phyloP scores from a whole-genome alignment of 2,113 vertebrate genomes.

The Aramus guarauna region DNA sequence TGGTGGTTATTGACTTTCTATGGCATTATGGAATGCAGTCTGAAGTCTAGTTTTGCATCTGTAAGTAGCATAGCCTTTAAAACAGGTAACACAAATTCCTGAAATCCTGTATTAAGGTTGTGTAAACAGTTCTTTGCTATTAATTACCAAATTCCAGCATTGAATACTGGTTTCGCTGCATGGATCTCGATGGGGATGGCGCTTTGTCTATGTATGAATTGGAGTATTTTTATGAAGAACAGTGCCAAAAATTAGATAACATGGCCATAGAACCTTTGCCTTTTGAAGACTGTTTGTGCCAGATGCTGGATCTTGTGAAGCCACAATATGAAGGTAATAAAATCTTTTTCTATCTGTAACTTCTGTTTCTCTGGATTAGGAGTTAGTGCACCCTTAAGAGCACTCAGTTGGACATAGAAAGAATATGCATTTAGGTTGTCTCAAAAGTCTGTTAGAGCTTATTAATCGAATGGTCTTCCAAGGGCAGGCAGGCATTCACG shows the following conservation, averaged over 20 bases:
- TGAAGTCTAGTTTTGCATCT: neutral
- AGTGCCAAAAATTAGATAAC: conserved; percentile 87
- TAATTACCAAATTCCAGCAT: conserved; percentile 75
- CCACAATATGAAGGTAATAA: conserved; percentile 82
- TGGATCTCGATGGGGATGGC: conserved; percentile 96
- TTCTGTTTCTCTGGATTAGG: neutral
- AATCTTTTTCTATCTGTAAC: neutral
- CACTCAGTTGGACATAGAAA: neutral
- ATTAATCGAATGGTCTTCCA: neutral
- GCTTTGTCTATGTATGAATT: conserved; percentile 92
- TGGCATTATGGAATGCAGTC: neutral
- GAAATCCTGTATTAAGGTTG: neutral
- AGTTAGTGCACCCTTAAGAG: neutral
- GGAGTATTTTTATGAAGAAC: conserved; percentile 94
- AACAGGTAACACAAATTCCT: neutral
- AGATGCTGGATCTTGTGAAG: conserved; percentile 94
- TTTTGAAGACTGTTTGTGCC: conserved; percentile 94
- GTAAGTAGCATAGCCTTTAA: neutral
- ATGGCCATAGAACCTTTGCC: conserved; percentile 92
- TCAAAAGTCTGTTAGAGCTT: neutral
- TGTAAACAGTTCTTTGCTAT: neutral
- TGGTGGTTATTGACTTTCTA: neutral
- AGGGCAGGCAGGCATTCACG: neutral
- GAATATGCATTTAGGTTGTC: neutral
- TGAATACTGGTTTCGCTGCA: conserved; percentile 98